These are phyloP conservation scores for Drosophila testacea DNA, from an alignment of 2,888 invertebrate species.

Conservation along the genomic window DNA sequence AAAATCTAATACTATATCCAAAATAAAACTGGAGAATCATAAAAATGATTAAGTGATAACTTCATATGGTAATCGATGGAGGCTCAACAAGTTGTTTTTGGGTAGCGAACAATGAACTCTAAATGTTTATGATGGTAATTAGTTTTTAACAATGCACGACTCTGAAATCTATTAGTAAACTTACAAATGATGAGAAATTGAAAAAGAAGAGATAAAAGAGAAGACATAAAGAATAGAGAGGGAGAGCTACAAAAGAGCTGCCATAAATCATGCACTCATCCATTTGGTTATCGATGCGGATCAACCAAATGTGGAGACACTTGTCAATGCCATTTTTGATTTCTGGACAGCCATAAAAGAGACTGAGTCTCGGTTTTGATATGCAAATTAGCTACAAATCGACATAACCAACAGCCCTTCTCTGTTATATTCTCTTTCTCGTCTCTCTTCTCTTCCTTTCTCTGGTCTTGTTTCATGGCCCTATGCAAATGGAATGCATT, in stretches of 20 bases:
- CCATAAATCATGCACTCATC: slow-evolving; percentile 64
- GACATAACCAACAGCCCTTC: slow-evolving; percentile 33
- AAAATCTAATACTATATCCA: slow-evolving; percentile 4
- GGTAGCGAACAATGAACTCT: slow-evolving; percentile 38
- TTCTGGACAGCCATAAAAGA: slow-evolving; percentile 40
- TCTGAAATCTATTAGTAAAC: slow-evolving; percentile 39
- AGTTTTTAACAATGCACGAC: slow-evolving; percentile 53
- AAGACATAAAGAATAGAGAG: neutral
- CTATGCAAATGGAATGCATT: slow-evolving; percentile 64
- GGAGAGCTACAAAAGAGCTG: slow-evolving; percentile 28
- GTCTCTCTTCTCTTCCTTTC: neutral
- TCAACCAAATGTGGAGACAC: slow-evolving; percentile 55
- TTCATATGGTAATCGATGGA: slow-evolving; percentile 34
- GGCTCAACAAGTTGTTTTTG: slow-evolving; percentile 29
- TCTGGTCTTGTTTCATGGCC: slow-evolving; percentile 4
- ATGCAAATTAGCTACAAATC: slow-evolving; percentile 71
- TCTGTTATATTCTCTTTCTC: too few species aligned
- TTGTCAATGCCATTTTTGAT: slow-evolving; percentile 62
- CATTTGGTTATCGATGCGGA: slow-evolving; percentile 20
- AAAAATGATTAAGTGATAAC: slow-evolving; percentile 73
- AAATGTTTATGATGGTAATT: slow-evolving; percentile 63
- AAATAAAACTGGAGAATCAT: slow-evolving; percentile 39
- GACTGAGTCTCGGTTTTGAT: slow-evolving; percentile 43
- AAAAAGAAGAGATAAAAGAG: slow-evolving; percentile 8
- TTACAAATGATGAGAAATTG: slow-evolving; percentile 30